Conservation (phyloP, 2,888 invertebrate genomes). For the Cinara cedri region DNA sequence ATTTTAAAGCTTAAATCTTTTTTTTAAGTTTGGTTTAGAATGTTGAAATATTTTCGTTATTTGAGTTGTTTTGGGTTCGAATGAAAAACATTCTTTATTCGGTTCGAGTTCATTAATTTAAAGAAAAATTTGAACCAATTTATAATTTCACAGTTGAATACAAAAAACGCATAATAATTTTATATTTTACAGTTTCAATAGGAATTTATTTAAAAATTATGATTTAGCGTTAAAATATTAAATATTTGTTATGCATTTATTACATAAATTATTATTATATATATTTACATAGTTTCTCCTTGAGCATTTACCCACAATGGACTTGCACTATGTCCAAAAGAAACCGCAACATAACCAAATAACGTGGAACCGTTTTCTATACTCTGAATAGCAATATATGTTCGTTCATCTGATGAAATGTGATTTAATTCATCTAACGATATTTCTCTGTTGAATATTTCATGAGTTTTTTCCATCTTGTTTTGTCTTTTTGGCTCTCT, state of each 20-base stretch:
- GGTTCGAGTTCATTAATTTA: no score
- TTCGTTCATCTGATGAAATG: conserved; percentile 6
- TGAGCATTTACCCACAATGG: conserved; percentile 18
- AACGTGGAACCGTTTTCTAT: conserved; percentile 6
- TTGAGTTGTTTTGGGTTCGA: no score
- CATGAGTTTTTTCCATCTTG: neutral
- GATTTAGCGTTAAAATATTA: neutral
- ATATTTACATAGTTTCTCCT: conserved; percentile 34
- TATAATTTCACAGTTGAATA: no score
- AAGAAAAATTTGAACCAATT: no score
- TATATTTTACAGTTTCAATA: no score
- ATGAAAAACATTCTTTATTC: no score
- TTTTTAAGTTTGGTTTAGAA: no score
- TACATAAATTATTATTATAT: no score
- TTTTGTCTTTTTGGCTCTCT: neutral
- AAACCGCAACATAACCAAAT: conserved; percentile 32
- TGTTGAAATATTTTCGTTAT: no score
- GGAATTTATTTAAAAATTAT: neutral
- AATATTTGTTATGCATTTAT: no score
- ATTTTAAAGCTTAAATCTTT: no score
- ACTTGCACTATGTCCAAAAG: conserved; percentile 6
- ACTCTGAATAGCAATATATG: conserved; percentile 19
- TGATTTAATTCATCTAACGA: conserved; percentile 9
- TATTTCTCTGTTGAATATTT: conserved; percentile 1
- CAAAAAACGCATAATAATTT: no score